These are phyloP conservation scores for Mellilla xanthometata DNA, from an alignment of 2,888 invertebrate species.

Conservation along the genomic window DNA sequence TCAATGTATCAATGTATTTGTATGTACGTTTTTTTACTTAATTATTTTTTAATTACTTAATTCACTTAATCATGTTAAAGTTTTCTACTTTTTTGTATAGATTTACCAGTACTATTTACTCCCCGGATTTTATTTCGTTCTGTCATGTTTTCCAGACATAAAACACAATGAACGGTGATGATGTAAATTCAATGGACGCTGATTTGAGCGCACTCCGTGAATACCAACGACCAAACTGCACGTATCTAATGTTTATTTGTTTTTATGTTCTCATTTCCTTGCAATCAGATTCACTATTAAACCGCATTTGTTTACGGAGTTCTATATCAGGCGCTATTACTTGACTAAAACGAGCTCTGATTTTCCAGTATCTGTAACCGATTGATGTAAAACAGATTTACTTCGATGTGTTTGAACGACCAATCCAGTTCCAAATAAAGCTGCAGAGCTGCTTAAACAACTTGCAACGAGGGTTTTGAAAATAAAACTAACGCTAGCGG, in stretches of 20 bases:
- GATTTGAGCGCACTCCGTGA: background rate
- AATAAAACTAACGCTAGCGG: conserved; percentile 27
- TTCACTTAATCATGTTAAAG: too few relatives aligned
- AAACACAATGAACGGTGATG: background rate
- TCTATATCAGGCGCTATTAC: conserved; percentile 40
- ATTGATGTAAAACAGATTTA: conserved; percentile 42
- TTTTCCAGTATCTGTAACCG: conserved; percentile 34
- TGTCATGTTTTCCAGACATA: background rate
- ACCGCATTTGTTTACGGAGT: conserved; percentile 47
- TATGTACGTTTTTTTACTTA: too few relatives aligned
- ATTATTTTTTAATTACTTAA: too few relatives aligned
- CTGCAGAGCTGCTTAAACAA: conserved; percentile 17
- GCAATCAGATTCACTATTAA: conserved; percentile 3
- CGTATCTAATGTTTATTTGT: background rate
- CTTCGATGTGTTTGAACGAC: conserved; percentile 22
- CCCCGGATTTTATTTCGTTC: background rate
- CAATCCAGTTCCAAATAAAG: conserved; percentile 21
- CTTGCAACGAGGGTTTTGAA: conserved; percentile 18
- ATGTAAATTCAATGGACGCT: conserved; percentile 5
- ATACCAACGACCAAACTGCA: background rate
- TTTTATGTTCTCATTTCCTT: background rate
- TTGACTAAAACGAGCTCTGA: conserved; percentile 42
- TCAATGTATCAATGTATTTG: too few relatives aligned
- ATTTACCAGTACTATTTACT: too few relatives aligned
- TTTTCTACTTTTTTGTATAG: too few relatives aligned